Conservation (phyloP, 2,888 invertebrate genomes). For the Linnaemya tessellans region DNA sequence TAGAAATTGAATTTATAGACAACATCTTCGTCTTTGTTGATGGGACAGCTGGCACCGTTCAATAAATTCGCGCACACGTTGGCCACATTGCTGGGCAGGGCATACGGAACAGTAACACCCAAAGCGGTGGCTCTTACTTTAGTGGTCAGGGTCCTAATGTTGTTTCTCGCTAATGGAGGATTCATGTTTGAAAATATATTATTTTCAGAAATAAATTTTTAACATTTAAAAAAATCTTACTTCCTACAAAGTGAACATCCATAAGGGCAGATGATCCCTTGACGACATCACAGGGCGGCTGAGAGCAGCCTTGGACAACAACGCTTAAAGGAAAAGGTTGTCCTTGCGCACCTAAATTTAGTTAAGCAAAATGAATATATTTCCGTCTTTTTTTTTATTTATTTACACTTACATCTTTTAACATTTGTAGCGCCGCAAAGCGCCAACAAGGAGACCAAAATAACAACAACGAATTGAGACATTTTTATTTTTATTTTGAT, state of each 20-base stretch:
- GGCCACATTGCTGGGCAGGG: constrained; percentile 79
- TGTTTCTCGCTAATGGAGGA: constrained; percentile 73
- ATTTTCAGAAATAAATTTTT: neutral
- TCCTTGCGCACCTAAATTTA: constrained; percentile 74
- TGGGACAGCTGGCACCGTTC: constrained; percentile 80
- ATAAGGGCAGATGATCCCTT: constrained; percentile 79
- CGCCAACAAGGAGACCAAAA: constrained; percentile 34
- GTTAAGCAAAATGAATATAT: too few species aligned
- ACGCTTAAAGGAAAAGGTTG: constrained; percentile 79
- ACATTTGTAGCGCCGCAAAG: constrained; percentile 59
- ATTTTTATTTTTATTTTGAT: constrained; percentile 59
- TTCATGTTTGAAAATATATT: neutral
- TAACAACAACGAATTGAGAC: constrained; percentile 49
- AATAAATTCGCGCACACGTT: constrained; percentile 80
- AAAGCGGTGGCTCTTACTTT: constrained; percentile 80
- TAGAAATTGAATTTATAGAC: constrained; percentile 80
- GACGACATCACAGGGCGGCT: constrained; percentile 79
- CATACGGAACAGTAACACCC: constrained; percentile 80
- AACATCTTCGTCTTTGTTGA: constrained; percentile 80
- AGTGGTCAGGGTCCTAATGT: constrained; percentile 34
- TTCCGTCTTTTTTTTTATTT: too few species aligned
- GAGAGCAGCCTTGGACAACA: constrained; percentile 77
- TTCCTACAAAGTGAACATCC: constrained; percentile 78
- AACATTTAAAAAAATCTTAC: constrained; percentile 71
- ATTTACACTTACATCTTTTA: constrained; percentile 60